A percentile compares a stretch with the other conserved stretches of the same genome.
Conservation (phyloP, 2,797 vertebrate species). For the Acridotheres tristis region DNA sequence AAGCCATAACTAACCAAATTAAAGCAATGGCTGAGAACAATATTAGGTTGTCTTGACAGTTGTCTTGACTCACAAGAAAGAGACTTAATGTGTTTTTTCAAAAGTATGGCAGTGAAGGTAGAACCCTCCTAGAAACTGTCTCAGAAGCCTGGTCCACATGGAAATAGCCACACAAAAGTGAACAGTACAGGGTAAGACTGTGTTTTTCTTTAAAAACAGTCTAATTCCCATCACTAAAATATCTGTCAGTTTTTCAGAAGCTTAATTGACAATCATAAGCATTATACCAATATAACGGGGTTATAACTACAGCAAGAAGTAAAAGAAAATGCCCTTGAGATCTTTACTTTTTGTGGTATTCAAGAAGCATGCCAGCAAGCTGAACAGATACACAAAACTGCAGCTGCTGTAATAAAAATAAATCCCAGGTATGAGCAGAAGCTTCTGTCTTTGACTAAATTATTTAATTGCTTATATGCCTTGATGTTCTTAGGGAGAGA, state of each 20-base stretch:
- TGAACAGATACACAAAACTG: background rate
- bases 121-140: background rate
- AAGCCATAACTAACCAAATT: background rate
- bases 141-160: accelerated
- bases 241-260: background rate
- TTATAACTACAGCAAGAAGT: background rate
- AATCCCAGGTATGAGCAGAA: background rate
- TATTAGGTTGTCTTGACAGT: background rate
- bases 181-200: background rate
- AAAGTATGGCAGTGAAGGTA: background rate
- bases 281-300: background rate
- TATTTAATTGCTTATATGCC: background rate
- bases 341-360: background rate
- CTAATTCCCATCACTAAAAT: background rate
- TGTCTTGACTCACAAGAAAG: background rate
- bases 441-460: background rate
- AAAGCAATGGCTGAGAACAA: background rate
- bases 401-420: conserved; percentile 12
- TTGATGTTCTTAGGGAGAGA: background rate
- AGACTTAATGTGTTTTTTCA: background rate
- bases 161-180: background rate
- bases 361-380: background rate
- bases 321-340: background rate
- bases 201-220: background rate
- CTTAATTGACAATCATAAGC: background rate